Conservation (phyloP, 2,113 vertebrate species). For the Eptesicus fuscus region DNA sequence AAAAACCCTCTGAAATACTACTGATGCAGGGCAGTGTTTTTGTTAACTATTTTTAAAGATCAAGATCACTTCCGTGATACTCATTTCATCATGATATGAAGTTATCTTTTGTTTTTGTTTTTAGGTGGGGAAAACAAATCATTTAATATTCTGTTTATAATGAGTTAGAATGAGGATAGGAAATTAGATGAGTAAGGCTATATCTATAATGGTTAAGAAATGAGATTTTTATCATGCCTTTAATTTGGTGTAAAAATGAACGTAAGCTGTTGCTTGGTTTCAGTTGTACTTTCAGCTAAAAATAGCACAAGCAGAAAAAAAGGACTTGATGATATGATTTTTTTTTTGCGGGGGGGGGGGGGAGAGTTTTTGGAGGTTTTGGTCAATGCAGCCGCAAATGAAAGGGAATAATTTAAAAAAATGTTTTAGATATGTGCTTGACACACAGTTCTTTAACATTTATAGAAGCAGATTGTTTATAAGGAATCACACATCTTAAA, state of each 20-base stretch:
- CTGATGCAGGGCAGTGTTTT: background rate
- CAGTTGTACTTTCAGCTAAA: conserved; percentile 34
- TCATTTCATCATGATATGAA: background rate
- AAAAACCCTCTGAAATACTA: background rate
- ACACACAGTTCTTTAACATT: conserved; percentile 32
- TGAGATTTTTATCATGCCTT: conserved; percentile 20
- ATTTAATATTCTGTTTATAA: background rate
- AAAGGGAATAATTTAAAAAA: background rate
- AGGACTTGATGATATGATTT: background rate
- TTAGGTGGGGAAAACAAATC: background rate
- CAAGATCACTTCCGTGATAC: background rate
- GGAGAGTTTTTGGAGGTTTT: background rate
- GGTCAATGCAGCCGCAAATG: background rate
- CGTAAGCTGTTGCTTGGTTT: background rate
- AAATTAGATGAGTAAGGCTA: background rate
- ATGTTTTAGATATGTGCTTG: conserved; percentile 48
- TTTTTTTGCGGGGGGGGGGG: too few species aligned
- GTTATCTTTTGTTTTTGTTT: background rate
- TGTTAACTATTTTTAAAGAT: background rate
- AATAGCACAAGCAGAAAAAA: conserved; percentile 15
- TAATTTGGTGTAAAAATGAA: conserved; percentile 23
- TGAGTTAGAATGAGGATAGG: background rate
- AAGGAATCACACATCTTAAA: conserved; percentile 71
- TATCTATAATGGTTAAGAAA: background rate
- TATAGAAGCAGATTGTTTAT: conserved; percentile 80